A percentile compares a stretch with the other conserved stretches of the same genome.
These are phyloP conservation scores for Holothuria scabra DNA, from an alignment of 53 echinoderm and acorn worm species.

Conservation along the genomic window DNA sequence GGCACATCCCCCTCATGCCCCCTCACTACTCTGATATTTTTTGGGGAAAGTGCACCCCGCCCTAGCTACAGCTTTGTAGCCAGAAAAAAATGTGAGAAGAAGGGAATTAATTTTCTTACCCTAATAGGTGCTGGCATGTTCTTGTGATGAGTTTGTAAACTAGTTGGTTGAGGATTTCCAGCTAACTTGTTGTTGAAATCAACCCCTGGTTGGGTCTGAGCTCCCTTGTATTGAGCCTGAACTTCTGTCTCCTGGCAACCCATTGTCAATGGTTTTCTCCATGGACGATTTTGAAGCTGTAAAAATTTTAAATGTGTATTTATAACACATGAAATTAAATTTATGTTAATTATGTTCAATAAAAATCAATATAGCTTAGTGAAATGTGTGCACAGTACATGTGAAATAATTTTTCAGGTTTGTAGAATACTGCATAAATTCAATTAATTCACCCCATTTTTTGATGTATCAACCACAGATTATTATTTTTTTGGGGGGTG, in stretches of 20 bases:
- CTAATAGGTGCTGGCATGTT: conserved; percentile 76
- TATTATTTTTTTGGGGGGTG: too few relatives aligned
- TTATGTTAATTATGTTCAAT: neutral
- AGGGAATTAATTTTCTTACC: conserved; percentile 47
- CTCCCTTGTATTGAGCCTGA: conserved; percentile 85
- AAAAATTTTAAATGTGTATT: too few relatives aligned
- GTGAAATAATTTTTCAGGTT: too few relatives aligned
- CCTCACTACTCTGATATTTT: too few relatives aligned
- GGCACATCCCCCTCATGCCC: too few relatives aligned
- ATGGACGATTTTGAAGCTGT: conserved; percentile 86
- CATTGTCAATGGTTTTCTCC: conserved; percentile 95
- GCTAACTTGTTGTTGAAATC: conserved; percentile 78
- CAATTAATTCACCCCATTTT: too few relatives aligned
- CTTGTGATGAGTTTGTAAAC: conserved; percentile 75
- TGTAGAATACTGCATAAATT: too few relatives aligned
- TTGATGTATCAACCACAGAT: too few relatives aligned
- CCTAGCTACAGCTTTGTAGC: too few relatives aligned
- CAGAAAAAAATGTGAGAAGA: neutral
- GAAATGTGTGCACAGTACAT: neutral
- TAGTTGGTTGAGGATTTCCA: conserved; percentile 78
- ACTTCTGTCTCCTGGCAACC: conserved; percentile 85
- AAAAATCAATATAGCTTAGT: neutral
- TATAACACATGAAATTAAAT: too few relatives aligned
- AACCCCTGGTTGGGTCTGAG: conserved; percentile 79
- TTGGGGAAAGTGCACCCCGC: too few relatives aligned